phyloP scores from a whole-genome alignment of 2,797 vertebrate species.

The Odontamblyopus rebecca region DNA sequence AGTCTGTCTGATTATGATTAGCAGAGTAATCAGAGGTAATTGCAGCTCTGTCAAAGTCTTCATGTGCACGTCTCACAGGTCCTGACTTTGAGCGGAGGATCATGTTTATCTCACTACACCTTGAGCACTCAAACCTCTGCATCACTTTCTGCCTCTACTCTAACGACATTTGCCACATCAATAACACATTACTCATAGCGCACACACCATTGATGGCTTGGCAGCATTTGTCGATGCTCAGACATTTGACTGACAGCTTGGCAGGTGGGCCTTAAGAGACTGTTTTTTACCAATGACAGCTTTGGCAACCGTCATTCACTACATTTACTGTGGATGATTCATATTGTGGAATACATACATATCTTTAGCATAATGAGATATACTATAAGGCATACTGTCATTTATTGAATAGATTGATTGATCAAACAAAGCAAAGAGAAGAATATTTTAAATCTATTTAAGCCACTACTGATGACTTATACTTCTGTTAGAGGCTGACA shows the following conservation, averaged over 20 bases:
- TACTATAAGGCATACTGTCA: neutral
- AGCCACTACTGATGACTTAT: neutral
- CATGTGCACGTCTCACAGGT: slow-evolving; percentile 49
- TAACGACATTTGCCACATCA: slow-evolving; percentile 1
- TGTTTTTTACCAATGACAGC: neutral
- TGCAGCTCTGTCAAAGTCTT: slow-evolving; percentile 56
- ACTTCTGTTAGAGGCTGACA: neutral
- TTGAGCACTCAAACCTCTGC: slow-evolving; percentile 21
- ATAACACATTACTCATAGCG: neutral
- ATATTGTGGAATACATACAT: slow-evolving; percentile 8
- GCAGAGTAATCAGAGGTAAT: slow-evolving; percentile 64
- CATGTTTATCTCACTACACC: slow-evolving; percentile 35
- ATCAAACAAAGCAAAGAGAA: neutral
- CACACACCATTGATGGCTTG: neutral
- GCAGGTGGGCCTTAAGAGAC: slow-evolving; percentile 8
- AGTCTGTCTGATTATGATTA: slow-evolving; percentile 66
- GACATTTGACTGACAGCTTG: slow-evolving; percentile 17
- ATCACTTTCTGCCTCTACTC: neutral
- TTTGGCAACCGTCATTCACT: neutral
- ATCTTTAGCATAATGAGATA: neutral
- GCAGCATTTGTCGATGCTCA: neutral
- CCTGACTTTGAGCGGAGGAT: slow-evolving; percentile 38
- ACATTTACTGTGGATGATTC: neutral
- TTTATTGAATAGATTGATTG: neutral
- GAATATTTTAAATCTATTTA: neutral